These are phyloP conservation scores for Drosophila sucinea DNA, from an alignment of 1,140 invertebrate genomes.

Conservation along the genomic window DNA sequence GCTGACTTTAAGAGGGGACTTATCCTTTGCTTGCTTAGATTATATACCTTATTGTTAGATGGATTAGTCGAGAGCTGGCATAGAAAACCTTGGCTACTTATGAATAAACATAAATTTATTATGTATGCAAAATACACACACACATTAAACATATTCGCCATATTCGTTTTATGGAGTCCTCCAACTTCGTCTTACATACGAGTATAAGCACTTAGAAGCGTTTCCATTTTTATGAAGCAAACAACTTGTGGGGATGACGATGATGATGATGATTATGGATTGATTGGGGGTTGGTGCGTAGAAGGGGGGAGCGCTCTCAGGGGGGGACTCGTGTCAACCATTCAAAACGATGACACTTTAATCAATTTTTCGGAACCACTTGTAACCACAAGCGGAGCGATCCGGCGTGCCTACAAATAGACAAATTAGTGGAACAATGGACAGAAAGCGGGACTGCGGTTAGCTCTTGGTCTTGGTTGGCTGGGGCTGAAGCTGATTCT, in stretches of 20 bases:
- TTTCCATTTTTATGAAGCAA: constrained; percentile 49
- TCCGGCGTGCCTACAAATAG: constrained; percentile 42
- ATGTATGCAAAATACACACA: constrained; percentile 31
- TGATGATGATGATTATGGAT: constrained; percentile 11
- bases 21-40: constrained; percentile 7
- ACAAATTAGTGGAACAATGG: constrained; percentile 67
- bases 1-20: constrained; percentile 4
- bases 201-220: constrained; percentile 37
- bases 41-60: constrained; percentile 7
- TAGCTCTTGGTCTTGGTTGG: neutral
- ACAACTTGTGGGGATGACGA: constrained; percentile 2
- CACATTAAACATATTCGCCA: constrained; percentile 40
- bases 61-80: neutral
- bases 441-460: constrained; percentile 26
- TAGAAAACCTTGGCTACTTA: constrained; percentile 9
- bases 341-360: constrained; percentile 56
- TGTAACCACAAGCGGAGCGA: constrained; percentile 47
- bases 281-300: constrained; percentile 1
- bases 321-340: constrained; percentile 45
- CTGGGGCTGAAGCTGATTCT: constrained; percentile 21
- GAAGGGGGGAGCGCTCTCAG: neutral
- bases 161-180: constrained; percentile 28
- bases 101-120: constrained; percentile 22
- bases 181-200: neutral
- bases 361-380: constrained; percentile 55